Evolutionary conservation across 2,113 vertebrate species (phyloP), one percentile per base, ranked within the genome.

Genomic region (Hystrix brachyura): DNA sequence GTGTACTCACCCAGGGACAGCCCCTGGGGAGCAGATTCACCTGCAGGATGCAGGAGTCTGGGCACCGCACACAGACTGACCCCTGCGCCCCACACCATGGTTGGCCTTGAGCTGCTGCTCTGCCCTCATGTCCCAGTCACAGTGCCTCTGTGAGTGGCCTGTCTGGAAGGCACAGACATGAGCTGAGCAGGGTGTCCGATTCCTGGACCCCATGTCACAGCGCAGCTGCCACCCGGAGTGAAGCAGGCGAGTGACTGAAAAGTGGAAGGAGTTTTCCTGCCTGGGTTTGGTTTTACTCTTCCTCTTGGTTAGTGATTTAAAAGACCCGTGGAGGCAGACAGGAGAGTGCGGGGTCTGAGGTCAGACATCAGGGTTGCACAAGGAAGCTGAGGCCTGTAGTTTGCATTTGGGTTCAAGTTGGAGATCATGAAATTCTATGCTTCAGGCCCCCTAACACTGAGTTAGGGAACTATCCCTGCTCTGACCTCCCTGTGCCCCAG

Each of bases 21-120:
- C 1, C 1, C 0, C 0, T 1, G 74, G 32, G 43, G 46, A 29
- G 13, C 17, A 6, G 43, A 4, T 0, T 15, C 15, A 0, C n/a
- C 27, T 7, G 34, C 1, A 13, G 34, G 25, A 72, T 43, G 14
- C 15, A 25, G 38, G 11, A 0, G 1, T 27, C 60, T 11, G 3
- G 7, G 3, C 0, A 6, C 14, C 0, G 29, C 3, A 18, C 57
- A 23, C 48, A 6, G 43, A 10, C 17, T 5, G 0, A 7, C 3
- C 7, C 4, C 51, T 11, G 43, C 3, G 15, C 6, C 76, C 62
- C 0, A n/a, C 13, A 13, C 7, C 4, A 0, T 0, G 8, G 79
- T 89, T 18, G 15, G 72, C 76, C 29, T 53, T 0, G 0, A 38
- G 57, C 9, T 17, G 57, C 27, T 15, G 14, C 53, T 57, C 59